Conservation (phyloP, 64 coral and sea anemone genomes). For the Montipora efflorescens region DNA sequence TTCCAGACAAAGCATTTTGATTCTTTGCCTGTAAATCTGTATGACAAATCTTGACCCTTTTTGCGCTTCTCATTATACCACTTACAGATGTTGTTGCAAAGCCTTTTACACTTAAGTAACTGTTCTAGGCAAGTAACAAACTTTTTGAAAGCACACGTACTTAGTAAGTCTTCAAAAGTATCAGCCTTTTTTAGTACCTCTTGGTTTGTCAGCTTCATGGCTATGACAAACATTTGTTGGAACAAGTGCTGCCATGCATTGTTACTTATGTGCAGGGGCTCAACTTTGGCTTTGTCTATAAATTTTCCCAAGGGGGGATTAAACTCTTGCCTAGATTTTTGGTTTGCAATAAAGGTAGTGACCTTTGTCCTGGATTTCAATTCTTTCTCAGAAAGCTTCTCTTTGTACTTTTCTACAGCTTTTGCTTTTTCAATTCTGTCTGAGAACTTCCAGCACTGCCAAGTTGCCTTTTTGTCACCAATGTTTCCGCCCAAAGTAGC, state of each 20-base stretch:
- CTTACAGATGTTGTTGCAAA: too few species aligned
- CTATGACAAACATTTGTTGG: not conserved
- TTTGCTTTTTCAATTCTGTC: conserved; percentile 19
- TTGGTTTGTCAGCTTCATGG: too few species aligned
- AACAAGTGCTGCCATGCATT: conserved; percentile 49
- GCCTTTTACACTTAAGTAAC: too few species aligned
- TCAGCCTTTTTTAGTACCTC: too few species aligned
- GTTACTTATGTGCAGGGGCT: conserved; percentile 20
- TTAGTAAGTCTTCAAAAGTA: too few species aligned
- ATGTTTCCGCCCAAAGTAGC: conserved; percentile 21
- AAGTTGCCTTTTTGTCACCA: conserved; percentile 34
- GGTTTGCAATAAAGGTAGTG: conserved; percentile 55
- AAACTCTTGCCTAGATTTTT: conserved; percentile 64
- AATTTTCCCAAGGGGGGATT: conserved; percentile 26
- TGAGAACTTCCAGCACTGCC: conserved; percentile 39
- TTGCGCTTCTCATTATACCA: too few species aligned
- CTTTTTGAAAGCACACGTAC: too few species aligned
- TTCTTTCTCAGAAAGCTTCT: conserved; percentile 50
- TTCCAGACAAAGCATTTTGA: too few species aligned
- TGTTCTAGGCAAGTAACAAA: too few species aligned
- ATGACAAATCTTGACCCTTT: too few species aligned
- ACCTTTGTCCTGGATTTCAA: conserved; percentile 53
- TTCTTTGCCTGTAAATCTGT: too few species aligned
- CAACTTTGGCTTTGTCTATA: conserved; percentile 45
- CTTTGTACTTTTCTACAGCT: conserved; percentile 51